phyloP scores from a whole-genome alignment of 1,140 invertebrate species.

The Drosophila subobscura region DNA sequence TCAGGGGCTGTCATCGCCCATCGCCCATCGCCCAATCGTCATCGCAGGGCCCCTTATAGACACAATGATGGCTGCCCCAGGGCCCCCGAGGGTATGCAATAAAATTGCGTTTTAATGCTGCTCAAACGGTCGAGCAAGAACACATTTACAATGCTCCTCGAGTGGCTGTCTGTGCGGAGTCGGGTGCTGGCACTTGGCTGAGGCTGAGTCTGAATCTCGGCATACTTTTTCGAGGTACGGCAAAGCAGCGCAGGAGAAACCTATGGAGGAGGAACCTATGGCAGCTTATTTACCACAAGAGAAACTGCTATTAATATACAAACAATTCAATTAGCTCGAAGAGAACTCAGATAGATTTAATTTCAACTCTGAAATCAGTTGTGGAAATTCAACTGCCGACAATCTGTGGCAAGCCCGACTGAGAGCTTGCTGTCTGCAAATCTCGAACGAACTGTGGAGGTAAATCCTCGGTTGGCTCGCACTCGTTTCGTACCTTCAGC shows the following conservation, averaged over 20 bases:
- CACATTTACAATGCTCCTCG: slow-evolving; percentile 29
- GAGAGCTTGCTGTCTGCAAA: too few species aligned
- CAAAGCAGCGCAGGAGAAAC: too few species aligned
- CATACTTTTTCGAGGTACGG: background rate
- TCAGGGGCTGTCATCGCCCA: slow-evolving; percentile 52
- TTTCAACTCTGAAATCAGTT: background rate
- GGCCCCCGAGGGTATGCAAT: slow-evolving; percentile 70
- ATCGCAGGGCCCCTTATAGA: slow-evolving; percentile 63
- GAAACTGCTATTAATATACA: too few species aligned
- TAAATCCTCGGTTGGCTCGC: slow-evolving; percentile 1
- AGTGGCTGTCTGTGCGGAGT: slow-evolving; percentile 14
- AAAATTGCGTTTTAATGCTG: slow-evolving; percentile 80
- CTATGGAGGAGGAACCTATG: too few species aligned
- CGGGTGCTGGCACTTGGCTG: background rate
- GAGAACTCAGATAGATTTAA: background rate
- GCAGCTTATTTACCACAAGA: too few species aligned
- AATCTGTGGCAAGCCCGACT: too few species aligned
- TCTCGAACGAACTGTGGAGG: too few species aligned
- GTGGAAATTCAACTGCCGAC: too few species aligned
- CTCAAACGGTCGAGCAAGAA: slow-evolving; percentile 51
- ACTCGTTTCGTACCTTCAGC: background rate
- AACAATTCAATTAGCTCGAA: too few species aligned
- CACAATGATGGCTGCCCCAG: slow-evolving; percentile 69
- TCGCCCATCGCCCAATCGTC: slow-evolving; percentile 25
- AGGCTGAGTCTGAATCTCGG: background rate